A percentile compares a stretch with the other conserved stretches of the same genome.
Evolutionary conservation across 2,113 vertebrate species (phyloP).

Genomic region (Labeo rohita): DNA sequence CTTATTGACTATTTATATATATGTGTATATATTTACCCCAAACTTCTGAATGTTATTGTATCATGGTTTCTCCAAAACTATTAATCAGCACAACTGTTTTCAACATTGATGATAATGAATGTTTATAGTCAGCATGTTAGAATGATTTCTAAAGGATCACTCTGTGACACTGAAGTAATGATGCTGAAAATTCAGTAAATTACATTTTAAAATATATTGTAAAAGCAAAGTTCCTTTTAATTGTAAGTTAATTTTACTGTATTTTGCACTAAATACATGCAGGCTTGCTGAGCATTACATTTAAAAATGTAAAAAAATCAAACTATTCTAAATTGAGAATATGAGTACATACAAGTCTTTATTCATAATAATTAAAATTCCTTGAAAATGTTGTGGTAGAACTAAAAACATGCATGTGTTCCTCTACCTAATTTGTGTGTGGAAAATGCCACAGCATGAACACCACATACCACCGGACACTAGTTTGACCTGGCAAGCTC

Average conservation of each 20-base stretch:
- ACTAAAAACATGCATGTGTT: not conserved
- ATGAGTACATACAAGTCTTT: not conserved
- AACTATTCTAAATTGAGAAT: too few species aligned
- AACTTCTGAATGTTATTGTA: not conserved
- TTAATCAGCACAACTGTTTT: not conserved
- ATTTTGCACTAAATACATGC: not conserved
- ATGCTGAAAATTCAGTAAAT: not conserved
- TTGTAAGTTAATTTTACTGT: not conserved
- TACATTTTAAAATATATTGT: not conserved
- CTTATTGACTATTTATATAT: too few species aligned
- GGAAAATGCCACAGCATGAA: not conserved
- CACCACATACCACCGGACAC: not conserved
- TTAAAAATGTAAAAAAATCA: too few species aligned
- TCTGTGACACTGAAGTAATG: not conserved
- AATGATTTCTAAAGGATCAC: not conserved
- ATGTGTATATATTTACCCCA: not conserved
- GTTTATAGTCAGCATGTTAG: not conserved
- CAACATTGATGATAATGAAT: not conserved
- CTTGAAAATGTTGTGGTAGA: not conserved
- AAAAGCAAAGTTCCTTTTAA: not conserved
- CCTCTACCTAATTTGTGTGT: not conserved
- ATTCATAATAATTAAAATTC: not conserved
- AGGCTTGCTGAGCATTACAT: not conserved
- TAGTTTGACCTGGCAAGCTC: slow-evolving; percentile 45
- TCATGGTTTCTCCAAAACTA: not conserved